phyloP scores from a whole-genome alignment of 2,888 invertebrate species.

The Pseudeuparius sepicola region DNA sequence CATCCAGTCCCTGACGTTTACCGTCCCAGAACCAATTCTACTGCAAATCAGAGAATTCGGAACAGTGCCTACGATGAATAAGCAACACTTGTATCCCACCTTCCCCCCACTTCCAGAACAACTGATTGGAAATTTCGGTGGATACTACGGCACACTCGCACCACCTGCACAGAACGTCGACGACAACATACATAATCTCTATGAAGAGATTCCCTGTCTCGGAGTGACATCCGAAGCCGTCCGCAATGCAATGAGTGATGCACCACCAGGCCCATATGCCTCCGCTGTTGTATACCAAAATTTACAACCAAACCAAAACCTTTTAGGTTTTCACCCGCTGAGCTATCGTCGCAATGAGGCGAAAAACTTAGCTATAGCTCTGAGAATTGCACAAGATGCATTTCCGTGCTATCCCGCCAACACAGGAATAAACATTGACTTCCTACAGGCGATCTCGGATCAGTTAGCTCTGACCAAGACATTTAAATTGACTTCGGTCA shows the following conservation, averaged over 20 bases:
- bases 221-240: conserved; percentile 16
- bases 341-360: not conserved
- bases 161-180: no score
- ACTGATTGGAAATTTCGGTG: not conserved
- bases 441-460: no score
- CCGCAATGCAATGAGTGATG: conserved; percentile 8
- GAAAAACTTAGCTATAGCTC: no score
- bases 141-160: conserved; percentile 4
- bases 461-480: no score
- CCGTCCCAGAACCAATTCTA: conserved; percentile 11
- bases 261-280: not conserved
- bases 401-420: conserved; percentile 9
- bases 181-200: conserved; percentile 12
- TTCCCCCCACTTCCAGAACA: conserved; percentile 10
- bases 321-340: not conserved
- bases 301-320: conserved; percentile 1
- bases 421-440: no score
- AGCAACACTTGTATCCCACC: conserved; percentile 11
- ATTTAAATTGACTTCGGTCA: conserved; percentile 9
- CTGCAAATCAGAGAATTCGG: conserved; percentile 7
- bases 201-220: conserved; percentile 17
- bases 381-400: no score
- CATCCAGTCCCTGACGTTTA: no score
- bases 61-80: conserved; percentile 5
- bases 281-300: not conserved